Base-by-base conservation (phyloP, 2,113 vertebrate genomes). In the Cheilinus undulatus region DNA sequence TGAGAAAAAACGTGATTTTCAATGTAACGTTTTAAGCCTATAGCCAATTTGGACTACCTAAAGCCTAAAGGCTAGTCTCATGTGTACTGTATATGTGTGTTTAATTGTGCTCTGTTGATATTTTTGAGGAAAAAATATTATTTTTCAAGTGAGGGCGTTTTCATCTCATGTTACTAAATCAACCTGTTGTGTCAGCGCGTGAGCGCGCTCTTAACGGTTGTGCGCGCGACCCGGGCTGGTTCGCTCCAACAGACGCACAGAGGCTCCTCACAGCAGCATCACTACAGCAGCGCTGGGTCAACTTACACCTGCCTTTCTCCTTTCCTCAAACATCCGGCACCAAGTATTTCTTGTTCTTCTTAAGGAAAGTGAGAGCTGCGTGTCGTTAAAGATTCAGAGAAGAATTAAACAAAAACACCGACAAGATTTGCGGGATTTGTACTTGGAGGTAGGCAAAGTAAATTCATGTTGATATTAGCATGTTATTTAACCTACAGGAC, bases 391-490 rank as follows among this genome's bases (percentile, higher is more conserved):
- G n/a, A n/a, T n/a, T 11, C 30, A 30, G 14, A 53, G 43, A 52
- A 5, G 22, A 48, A 56, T 24, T 48, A 20, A 51, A 48, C 64
- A 28, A 32, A 49, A 43, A 30, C 27, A 36, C 15, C 56, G 1
- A n/a, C 9, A 27, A n/a, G 48, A 76, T 65, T 36, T 20, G 32
- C 69, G 17, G 15, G 30, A 81, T 76, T 56, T 51, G 49, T 22
- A 46, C 36, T 20, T 73, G 60, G 28, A 87, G 85, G 87, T 86
- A 74, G 30, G 85, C 17, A 32, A 54, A 12, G 23, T 6, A 34
- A 24, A 56, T 20, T 24, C 4, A 19, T 24, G 2, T 57, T 43
- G 3, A 3, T 1, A n/a, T n/a, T n/a, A n/a, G n/a, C 56, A 34
- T 40, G 3, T 32, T 71, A 15, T 64, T 51, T 43, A 22, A 13